Conservation (phyloP, 2,888 invertebrate species). For the Clistopyga incitator region DNA sequence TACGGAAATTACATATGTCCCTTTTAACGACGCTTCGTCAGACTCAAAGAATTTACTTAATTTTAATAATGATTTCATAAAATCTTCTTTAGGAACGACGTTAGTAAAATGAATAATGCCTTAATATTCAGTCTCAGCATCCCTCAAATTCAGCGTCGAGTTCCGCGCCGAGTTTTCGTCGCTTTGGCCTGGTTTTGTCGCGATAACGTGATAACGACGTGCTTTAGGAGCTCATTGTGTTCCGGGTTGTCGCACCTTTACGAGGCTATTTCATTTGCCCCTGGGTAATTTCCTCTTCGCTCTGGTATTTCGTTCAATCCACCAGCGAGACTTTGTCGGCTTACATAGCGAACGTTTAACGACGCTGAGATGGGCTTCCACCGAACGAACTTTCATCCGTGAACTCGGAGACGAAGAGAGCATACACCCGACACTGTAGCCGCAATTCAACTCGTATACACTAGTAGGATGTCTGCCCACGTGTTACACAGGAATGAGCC, state of each 20-base stretch:
- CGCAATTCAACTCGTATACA: constrained; percentile 25
- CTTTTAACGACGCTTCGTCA: neutral
- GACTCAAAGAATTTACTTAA: neutral
- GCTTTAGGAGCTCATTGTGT: constrained; percentile 14
- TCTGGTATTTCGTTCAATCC: constrained; percentile 1
- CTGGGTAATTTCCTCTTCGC: neutral
- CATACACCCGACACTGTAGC: constrained; percentile 39
- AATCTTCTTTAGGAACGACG: neutral
- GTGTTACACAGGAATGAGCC: constrained; percentile 39
- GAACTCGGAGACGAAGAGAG: constrained; percentile 1
- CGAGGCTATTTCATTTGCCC: constrained; percentile 25
- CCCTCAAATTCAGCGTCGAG: neutral
- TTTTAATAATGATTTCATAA: neutral
- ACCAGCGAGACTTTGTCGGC: constrained; percentile 1
- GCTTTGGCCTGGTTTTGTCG: neutral
- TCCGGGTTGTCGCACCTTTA: constrained; percentile 9
- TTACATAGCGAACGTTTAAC: constrained; percentile 6
- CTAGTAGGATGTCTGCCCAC: constrained; percentile 42
- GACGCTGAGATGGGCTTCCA: constrained; percentile 2
- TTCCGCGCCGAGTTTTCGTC: neutral
- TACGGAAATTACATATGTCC: neutral
- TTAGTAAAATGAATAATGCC: neutral
- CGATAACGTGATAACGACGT: constrained; percentile 20
- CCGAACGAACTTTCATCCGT: neutral
- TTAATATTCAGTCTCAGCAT: neutral